Base-by-base conservation (phyloP, 2,888 invertebrate species). In the Neria commutata region DNA sequence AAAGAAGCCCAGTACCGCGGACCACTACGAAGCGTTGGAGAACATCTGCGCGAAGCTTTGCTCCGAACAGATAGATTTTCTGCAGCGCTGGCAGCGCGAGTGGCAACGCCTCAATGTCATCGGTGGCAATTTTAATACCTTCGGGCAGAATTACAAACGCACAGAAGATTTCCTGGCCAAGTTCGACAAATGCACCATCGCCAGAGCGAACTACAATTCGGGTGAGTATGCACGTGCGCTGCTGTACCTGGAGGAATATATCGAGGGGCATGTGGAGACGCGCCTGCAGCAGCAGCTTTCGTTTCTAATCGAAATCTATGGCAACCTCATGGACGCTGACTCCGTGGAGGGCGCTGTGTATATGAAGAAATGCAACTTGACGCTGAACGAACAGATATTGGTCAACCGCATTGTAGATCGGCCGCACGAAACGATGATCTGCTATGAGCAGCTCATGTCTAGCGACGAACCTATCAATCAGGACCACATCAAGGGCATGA, bases 281-380 rank as follows among this genome's bases (percentile, higher is more conserved):
- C 81, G 83, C 14, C 76, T 88, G 64, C 85, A 87, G 62, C 85
- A 87, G 8, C 87, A 89, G 65, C 78, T 90, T 48, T 85, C 88
- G 0, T 86, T 89, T 64, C 76, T 90, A 29, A 87, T 88, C 0
- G 90, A 93, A 83, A 89, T 97, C 69, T 96, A 96, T 77, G 91
- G 92, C 0, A 86, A 91, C 61, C 79, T 98, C 62, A 91, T 94
- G 78, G 96, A 98, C 77, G 89, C 94, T 0, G 97, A 98, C 80
- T 92, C 94, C 10, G 91, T 97, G 0, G 88, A 91, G 64, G 96
- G 90, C 8, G 88, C 91, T 8, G 85, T 89, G 52, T 90, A 91
- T 14, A 86, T 92, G 64, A 88, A 93, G 72, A 85, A 89, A 56
- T 86, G 86, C 0, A 89, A 91, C 69, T 91, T 94, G 1, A 90